A percentile compares a stretch with the other conserved stretches of the same genome.
These are phyloP conservation scores for Ellobius talpinus DNA, from an alignment of 2,113 vertebrate genomes.

Conservation along the genomic window DNA sequence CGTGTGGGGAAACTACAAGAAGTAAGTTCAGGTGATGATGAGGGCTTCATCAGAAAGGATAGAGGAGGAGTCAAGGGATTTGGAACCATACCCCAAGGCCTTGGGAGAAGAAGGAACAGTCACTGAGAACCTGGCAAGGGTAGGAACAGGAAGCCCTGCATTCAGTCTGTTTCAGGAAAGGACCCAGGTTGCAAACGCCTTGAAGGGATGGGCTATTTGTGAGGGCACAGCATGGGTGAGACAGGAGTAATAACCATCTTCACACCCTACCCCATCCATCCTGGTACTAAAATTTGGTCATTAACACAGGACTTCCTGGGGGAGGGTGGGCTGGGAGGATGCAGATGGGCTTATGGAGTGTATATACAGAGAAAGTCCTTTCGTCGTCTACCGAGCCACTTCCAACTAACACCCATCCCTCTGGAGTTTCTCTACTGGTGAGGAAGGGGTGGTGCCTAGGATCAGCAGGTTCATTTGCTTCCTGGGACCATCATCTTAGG, in stretches of 20 bases:
- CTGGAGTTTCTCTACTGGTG: neutral
- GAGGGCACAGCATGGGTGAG: too few relatives aligned
- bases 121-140: neutral
- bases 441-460: neutral
- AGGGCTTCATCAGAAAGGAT: neutral
- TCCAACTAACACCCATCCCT: neutral
- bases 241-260: neutral
- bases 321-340: neutral
- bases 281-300: neutral
- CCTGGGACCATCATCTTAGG: neutral
- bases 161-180: neutral
- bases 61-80: neutral
- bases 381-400: accelerated
- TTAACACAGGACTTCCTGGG: too few relatives aligned
- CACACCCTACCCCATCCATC: neutral
- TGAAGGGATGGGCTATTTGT: neutral
- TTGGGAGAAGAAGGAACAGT: neutral
- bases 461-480: neutral
- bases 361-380: neutral
- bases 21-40: neutral
- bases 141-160: too few relatives aligned
- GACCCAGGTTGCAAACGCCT: neutral
- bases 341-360: too few relatives aligned
- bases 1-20: neutral
- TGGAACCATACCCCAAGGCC: too few relatives aligned